Percentiles rank a stretch among this genome's conserved stretches.
Conservation (phyloP, 2,888 invertebrate genomes). For the Mellilla xanthometata region DNA sequence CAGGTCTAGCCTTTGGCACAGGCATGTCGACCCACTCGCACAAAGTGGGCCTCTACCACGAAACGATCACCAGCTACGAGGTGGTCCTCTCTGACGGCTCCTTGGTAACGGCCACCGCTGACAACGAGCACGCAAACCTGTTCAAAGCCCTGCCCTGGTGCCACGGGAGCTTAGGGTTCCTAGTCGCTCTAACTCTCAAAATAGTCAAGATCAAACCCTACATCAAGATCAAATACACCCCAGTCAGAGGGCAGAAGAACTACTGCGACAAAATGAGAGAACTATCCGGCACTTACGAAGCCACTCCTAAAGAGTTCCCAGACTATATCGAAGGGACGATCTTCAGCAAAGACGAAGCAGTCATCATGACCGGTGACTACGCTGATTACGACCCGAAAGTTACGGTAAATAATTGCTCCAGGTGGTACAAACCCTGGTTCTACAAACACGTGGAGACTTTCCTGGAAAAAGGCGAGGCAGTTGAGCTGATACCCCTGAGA, state of each 20-base stretch:
- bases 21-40: constrained; percentile 90
- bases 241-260: constrained; percentile 83
- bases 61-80: constrained; percentile 85
- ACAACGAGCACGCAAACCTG: constrained; percentile 82
- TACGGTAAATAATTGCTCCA: constrained; percentile 80
- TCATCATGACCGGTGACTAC: constrained; percentile 86
- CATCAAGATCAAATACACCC: constrained; percentile 84
- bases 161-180: constrained; percentile 85
- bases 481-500: constrained; percentile 84
- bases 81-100: constrained; percentile 85
- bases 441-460: constrained; percentile 86
- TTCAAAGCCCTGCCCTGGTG: constrained; percentile 85
- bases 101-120: constrained; percentile 78
- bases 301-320: constrained; percentile 65
- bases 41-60: constrained; percentile 87
- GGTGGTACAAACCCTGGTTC: constrained; percentile 89
- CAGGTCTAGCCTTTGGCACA: constrained; percentile 85
- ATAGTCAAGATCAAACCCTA: constrained; percentile 85
- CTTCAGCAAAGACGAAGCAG: constrained; percentile 83
- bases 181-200: constrained; percentile 84
- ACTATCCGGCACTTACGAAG: constrained; percentile 81
- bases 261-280: constrained; percentile 85
- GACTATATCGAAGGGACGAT: constrained; percentile 87
- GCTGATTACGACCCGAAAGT: constrained; percentile 79
- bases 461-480: constrained; percentile 73